phyloP scores from a whole-genome alignment of 2,888 invertebrate genomes.

The Caradrina kadenii region DNA sequence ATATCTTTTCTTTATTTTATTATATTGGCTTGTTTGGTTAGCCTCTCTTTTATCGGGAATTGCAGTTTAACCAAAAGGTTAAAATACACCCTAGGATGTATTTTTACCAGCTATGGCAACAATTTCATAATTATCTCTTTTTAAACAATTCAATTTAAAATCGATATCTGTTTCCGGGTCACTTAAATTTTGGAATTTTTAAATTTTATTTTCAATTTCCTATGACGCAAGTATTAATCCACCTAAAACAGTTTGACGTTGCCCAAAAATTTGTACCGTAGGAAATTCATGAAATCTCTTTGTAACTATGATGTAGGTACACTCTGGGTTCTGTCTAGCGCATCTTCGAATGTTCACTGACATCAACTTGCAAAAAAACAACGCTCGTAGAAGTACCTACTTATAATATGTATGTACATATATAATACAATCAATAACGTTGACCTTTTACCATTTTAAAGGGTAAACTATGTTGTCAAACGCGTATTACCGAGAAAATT shows the following conservation, averaged over 20 bases:
- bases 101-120: no score
- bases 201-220: no score
- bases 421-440: conserved; percentile 37
- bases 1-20: neutral
- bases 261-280: neutral
- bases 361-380: conserved; percentile 31
- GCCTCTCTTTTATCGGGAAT: neutral
- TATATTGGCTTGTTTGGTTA: neutral
- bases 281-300: neutral
- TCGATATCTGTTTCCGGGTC: no score
- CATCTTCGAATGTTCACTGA: conserved; percentile 8
- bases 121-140: no score
- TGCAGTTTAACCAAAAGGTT: neutral
- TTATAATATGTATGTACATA: conserved; percentile 3
- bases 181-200: no score
- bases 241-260: neutral
- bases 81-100: no score
- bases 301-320: neutral
- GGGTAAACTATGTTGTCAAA: conserved; percentile 37
- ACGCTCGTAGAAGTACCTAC: conserved; percentile 4
- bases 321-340: neutral
- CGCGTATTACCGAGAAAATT: neutral
- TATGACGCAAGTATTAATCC: no score
- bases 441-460: conserved; percentile 56
- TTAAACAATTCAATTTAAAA: no score